These are phyloP conservation scores for Eristalis pertinax DNA, from an alignment of 2,888 invertebrate species.

Conservation along the genomic window DNA sequence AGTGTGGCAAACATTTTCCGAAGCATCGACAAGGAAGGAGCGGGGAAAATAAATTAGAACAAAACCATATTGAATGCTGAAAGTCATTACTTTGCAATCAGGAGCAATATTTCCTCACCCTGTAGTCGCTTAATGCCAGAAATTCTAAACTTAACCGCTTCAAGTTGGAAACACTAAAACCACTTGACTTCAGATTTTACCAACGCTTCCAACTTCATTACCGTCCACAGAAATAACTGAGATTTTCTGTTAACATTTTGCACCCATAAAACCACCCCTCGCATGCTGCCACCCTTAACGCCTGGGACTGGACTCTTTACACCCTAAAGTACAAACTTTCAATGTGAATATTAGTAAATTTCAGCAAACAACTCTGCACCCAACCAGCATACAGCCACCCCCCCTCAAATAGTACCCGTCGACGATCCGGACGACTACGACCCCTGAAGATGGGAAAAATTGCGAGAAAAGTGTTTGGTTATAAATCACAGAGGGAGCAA, in stretches of 20 bases:
- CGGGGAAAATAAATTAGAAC: not conserved
- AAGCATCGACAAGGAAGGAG: too few species aligned
- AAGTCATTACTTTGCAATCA: conserved; percentile 68
- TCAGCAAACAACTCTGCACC: conserved; percentile 41
- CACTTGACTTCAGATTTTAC: conserved; percentile 71
- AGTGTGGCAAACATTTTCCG: not conserved
- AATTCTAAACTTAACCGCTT: conserved; percentile 60
- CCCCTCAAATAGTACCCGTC: not conserved
- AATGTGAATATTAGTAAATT: conserved; percentile 71
- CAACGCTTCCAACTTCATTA: conserved; percentile 70
- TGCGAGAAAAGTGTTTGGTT: conserved; percentile 67
- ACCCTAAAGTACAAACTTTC: conserved; percentile 64
- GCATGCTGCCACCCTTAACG: not conserved
- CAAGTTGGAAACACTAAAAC: conserved; percentile 67
- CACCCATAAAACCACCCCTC: not conserved
- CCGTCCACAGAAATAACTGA: conserved; percentile 51
- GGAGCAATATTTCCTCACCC: conserved; percentile 1
- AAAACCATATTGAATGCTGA: conserved; percentile 32
- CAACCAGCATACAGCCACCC: not conserved
- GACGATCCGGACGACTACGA: not conserved
- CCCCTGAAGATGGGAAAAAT: conserved; percentile 52
- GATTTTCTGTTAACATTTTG: conserved; percentile 53
- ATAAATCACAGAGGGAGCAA: conserved; percentile 60
- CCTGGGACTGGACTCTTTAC: conserved; percentile 33
- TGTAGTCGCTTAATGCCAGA: conserved; percentile 1